A percentile compares a stretch with the other conserved stretches of the same genome.
Evolutionary conservation across 2,797 vertebrate genomes (phyloP).

Genomic region (Clamator glandarius): DNA sequence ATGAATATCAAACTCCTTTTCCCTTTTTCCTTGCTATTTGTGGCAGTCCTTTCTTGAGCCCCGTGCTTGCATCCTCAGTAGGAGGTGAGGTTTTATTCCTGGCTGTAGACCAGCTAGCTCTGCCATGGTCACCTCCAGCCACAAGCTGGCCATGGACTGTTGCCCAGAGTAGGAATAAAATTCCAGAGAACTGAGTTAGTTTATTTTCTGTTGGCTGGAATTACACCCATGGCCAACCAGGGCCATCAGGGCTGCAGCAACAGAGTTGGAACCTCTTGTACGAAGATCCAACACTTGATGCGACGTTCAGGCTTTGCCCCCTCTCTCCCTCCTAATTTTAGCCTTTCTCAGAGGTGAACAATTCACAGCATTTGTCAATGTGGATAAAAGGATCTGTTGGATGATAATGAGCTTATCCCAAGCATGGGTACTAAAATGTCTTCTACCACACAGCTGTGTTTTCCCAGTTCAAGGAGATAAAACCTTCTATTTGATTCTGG

Average conservation of each 20-base stretch:
- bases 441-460: background rate
- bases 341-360: background rate
- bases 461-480: background rate
- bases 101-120: background rate
- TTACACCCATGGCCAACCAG: background rate
- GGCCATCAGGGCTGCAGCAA: background rate
- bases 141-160: background rate
- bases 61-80: background rate
- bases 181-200: background rate
- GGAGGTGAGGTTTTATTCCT: background rate
- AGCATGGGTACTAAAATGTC: background rate
- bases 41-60: background rate
- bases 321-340: background rate
- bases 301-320: background rate
- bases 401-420: background rate
- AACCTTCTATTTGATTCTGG: background rate
- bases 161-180: background rate
- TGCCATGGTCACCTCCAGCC: background rate
- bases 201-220: background rate
- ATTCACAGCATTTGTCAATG: background rate
- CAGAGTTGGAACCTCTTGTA: background rate
- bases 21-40: background rate
- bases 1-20: background rate
- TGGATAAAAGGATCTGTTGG: background rate
- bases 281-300: no score